These are phyloP conservation scores for Tragelaphus oryx DNA, from an alignment of 2,797 vertebrate genomes.

Conservation along the genomic window DNA sequence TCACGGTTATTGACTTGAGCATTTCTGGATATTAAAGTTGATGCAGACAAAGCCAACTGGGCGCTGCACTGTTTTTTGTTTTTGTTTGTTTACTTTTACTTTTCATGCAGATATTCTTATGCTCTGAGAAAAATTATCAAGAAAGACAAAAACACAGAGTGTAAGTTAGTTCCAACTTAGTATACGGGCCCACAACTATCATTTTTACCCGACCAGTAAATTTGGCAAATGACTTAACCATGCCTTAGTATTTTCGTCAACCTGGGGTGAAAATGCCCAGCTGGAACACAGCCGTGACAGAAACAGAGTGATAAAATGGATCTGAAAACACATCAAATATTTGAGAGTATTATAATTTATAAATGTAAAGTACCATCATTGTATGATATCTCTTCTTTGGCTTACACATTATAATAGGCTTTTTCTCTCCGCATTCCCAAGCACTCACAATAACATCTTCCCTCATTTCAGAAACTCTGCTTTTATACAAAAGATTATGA, in stretches of 20 bases:
- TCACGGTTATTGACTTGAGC: not conserved
- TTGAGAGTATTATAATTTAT: not conserved
- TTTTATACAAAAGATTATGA: constrained; percentile 50
- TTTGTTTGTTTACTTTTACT: not conserved
- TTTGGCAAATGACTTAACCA: not conserved
- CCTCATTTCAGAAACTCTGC: not conserved
- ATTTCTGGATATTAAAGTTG: not conserved
- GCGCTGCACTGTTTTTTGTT: not conserved
- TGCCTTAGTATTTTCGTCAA: not conserved
- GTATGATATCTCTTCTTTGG: not conserved
- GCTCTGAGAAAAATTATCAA: not conserved
- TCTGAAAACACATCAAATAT: constrained; percentile 1
- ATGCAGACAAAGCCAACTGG: not conserved
- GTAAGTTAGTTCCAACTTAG: not conserved
- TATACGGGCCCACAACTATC: not conserved
- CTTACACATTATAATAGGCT: constrained; percentile 16
- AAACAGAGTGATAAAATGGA: not conserved
- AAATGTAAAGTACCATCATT: not conserved
- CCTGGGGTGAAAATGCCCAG: not conserved
- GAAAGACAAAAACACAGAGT: not conserved
- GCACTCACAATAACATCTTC: not conserved
- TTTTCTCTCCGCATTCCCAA: constrained; percentile 43
- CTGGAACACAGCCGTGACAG: not conserved
- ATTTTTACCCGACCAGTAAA: not conserved
- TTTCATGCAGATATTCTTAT: not conserved